A percentile compares a stretch with the other conserved stretches of the same genome.
Evolutionary conservation across 1,140 invertebrate species (phyloP).

Genomic region (Ips nitidus): DNA sequence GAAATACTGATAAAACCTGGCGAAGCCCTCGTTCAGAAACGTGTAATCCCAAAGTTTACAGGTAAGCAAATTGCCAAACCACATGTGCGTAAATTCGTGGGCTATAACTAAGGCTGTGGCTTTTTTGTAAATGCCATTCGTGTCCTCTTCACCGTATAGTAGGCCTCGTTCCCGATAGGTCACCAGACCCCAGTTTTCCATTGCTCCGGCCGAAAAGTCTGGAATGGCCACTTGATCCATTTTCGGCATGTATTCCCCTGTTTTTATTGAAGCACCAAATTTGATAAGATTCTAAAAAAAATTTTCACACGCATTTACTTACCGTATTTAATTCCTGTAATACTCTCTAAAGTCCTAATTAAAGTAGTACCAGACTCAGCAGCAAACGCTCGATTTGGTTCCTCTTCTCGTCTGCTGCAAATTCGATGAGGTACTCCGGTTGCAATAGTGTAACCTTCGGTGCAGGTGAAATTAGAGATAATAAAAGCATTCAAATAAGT

Average conservation of each 20-base stretch:
- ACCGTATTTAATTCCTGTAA: constrained; percentile 51
- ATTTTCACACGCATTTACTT: neutral
- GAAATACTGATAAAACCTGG: constrained; percentile 49
- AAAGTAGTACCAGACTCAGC: constrained; percentile 25
- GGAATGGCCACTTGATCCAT: constrained; percentile 71
- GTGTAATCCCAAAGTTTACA: constrained; percentile 92
- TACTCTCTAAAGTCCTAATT: constrained; percentile 24
- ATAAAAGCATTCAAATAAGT: constrained; percentile 76
- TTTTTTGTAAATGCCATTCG: constrained; percentile 74
- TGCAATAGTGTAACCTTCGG: constrained; percentile 15
- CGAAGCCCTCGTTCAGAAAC: constrained; percentile 92
- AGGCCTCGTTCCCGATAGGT: constrained; percentile 82
- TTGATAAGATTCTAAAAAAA: neutral
- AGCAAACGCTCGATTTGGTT: constrained; percentile 6
- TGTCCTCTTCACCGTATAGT: constrained; percentile 67
- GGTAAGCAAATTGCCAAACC: constrained; percentile 88
- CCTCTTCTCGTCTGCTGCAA: constrained; percentile 31
- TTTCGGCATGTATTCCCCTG: constrained; percentile 21
- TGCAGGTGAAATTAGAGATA: constrained; percentile 44
- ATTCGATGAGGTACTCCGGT: constrained; percentile 20
- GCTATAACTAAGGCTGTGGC: constrained; percentile 77
- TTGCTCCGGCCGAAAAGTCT: constrained; percentile 92
- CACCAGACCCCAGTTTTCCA: constrained; percentile 92
- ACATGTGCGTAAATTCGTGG: constrained; percentile 92
- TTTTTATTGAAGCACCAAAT: neutral